These are phyloP conservation scores for Ophonus ardosiacus DNA, from an alignment of 2,888 invertebrate genomes.

Conservation along the genomic window DNA sequence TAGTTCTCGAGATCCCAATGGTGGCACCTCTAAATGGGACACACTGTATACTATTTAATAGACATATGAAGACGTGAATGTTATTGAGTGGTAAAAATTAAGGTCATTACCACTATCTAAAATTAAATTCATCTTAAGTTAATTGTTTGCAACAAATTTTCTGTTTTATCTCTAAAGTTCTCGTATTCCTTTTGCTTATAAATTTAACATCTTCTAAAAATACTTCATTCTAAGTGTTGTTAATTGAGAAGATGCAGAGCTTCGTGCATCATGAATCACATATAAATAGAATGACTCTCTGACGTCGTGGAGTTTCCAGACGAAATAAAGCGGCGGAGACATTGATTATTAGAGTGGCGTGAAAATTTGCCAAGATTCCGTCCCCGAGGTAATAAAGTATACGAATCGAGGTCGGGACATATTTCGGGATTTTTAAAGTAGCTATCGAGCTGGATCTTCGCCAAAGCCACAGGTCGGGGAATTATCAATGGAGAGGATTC, in stretches of 20 bases:
- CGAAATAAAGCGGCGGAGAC: not conserved
- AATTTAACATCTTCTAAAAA: constrained; percentile 12
- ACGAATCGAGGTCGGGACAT: not conserved
- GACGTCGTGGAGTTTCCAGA: not conserved
- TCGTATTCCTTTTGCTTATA: not conserved
- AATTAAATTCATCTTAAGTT: too few species aligned
- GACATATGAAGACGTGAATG: too few species aligned
- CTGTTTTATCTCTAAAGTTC: not conserved
- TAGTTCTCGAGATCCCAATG: too few species aligned
- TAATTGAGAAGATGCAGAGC: constrained; percentile 2
- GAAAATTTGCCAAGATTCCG: not conserved
- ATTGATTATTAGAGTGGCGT: not conserved
- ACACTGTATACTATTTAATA: too few species aligned
- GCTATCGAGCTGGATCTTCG: not conserved
- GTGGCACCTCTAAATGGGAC: too few species aligned
- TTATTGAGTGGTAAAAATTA: too few species aligned
- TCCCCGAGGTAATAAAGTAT: not conserved
- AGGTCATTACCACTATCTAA: too few species aligned
- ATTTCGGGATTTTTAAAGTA: not conserved
- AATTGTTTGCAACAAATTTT: too few species aligned
- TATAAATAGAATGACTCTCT: not conserved
- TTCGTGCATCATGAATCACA: not conserved
- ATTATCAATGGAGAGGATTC: not conserved
- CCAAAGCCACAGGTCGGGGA: not conserved
- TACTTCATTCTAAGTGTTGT: constrained; percentile 18